Conservation (phyloP, 2,113 vertebrate species). For the Lophius piscatorius region DNA sequence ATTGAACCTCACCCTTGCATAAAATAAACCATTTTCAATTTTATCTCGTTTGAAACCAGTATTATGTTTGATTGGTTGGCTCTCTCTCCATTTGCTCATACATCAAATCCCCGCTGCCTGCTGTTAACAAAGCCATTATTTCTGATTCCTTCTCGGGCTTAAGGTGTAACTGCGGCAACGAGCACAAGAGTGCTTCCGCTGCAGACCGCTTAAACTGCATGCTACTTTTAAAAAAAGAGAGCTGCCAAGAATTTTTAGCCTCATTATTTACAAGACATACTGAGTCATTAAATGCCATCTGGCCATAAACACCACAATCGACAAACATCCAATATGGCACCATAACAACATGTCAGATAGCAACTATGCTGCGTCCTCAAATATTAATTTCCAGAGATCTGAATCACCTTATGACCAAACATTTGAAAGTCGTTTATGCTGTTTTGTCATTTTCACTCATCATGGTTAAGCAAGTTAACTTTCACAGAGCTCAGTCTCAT, state of each 20-base stretch:
- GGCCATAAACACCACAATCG: background rate
- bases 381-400: background rate
- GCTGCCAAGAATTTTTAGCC: constrained; percentile 9
- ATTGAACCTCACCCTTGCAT: background rate
- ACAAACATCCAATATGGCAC: constrained; percentile 13
- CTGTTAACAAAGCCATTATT: constrained; percentile 9
- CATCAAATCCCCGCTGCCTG: background rate
- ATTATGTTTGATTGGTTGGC: background rate
- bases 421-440: too few relatives aligned
- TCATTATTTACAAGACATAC: constrained; percentile 40
- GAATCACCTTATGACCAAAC: background rate
- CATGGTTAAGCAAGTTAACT: background rate
- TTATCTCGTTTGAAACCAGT: background rate
- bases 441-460: background rate
- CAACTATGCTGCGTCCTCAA: too few relatives aligned
- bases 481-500: background rate
- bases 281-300: constrained; percentile 10
- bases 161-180: constrained; percentile 35
- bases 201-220: background rate
- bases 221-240: constrained; percentile 23
- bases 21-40: background rate
- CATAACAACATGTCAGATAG: background rate
- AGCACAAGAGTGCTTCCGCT: background rate
- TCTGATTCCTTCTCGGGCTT: constrained; percentile 1
- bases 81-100: background rate